Evolutionary conservation across 2,888 invertebrate species (phyloP).

Genomic region (Caenorhabditis wallacei): DNA sequence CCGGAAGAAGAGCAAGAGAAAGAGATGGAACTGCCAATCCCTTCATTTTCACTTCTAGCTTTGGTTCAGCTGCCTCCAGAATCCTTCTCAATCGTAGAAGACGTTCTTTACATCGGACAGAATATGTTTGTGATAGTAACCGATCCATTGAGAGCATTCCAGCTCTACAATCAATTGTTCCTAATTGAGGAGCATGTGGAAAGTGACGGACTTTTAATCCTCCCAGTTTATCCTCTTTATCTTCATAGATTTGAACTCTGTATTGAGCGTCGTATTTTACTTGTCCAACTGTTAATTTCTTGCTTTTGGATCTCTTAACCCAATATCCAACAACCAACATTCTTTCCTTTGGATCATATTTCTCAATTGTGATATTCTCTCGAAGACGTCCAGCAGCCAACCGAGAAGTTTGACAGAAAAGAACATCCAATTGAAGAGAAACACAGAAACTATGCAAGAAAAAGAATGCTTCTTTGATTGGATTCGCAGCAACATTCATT

Average conservation of each 20-base stretch:
- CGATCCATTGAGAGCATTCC: conserved; percentile 76
- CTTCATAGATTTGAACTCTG: conserved; percentile 77
- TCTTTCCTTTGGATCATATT: conserved; percentile 77
- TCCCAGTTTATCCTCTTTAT: conserved; percentile 69
- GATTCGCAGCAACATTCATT: conserved; percentile 73
- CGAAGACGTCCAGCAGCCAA: conserved; percentile 92
- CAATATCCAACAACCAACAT: conserved; percentile 78
- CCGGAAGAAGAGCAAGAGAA: conserved; percentile 70
- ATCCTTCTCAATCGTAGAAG: conserved; percentile 73
- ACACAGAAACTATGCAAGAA: conserved; percentile 89
- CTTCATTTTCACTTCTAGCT: conserved; percentile 51
- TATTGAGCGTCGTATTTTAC: conserved; percentile 75
- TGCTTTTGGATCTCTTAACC: conserved; percentile 71
- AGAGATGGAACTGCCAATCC: conserved; percentile 75
- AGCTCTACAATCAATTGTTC: conserved; percentile 71
- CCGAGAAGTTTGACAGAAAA: conserved; percentile 86
- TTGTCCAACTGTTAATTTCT: conserved; percentile 66
- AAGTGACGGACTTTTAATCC: conserved; percentile 77
- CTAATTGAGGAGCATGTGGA: conserved; percentile 72
- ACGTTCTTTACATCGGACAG: conserved; percentile 76
- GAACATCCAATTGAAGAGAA: conserved; percentile 92
- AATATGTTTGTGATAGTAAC: conserved; percentile 75
- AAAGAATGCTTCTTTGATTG: conserved; percentile 78
- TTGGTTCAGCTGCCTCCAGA: conserved; percentile 73
- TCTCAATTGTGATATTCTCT: conserved; percentile 69